Evolutionary conservation across 1,140 invertebrate species (phyloP), one percentile per base, ranked within the genome.

Genomic region (Meloidogyne floridensis): DNA sequence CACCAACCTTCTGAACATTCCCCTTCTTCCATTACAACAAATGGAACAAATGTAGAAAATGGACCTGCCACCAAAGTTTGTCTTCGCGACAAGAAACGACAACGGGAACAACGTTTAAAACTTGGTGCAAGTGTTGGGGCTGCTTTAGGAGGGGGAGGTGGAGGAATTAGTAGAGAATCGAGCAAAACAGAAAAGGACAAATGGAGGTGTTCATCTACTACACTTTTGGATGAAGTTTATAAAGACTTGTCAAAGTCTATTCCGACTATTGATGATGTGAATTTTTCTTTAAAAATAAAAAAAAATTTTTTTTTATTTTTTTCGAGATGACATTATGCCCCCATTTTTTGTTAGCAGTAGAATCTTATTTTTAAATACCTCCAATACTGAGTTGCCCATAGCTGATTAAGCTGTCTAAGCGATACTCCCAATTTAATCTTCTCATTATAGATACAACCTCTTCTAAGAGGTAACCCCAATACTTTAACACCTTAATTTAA

Each of bases 201-300:
- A 80, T 89, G 87, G 87, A 77, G 87, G 32, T 77, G 74, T 80
- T 88, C 88, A 3, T 90, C 89, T 3, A 89, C 87, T 15, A 87
- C 81, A 56, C 80, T 89, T 47, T 73, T 89, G 18, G 87, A 89
- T 70, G 78, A 76, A 47, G 80, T 89, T 20, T 89, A 89, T 82
- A 84, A 88, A 32, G 87, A 89, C 75, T 59, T 89, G 42, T 82
- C 84, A 43, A 86, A 87, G 59, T 81, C 77, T 7, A 89, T 89
- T 71, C 87, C 89, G n/a, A 90, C 87, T 7, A 86, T 90, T 32
- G 87, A 90, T 59, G 87, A 87, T 72, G 85, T 88, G 75, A 81
- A 59, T 71, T 13, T 43, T 42, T 43, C 11, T 53, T 75, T 43
- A 47, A 32, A 7, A 20, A 18, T 47, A 51, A 69, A 70, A 32